Conservation (phyloP, 2,888 invertebrate species). For the Lithophane semibrunnea region DNA sequence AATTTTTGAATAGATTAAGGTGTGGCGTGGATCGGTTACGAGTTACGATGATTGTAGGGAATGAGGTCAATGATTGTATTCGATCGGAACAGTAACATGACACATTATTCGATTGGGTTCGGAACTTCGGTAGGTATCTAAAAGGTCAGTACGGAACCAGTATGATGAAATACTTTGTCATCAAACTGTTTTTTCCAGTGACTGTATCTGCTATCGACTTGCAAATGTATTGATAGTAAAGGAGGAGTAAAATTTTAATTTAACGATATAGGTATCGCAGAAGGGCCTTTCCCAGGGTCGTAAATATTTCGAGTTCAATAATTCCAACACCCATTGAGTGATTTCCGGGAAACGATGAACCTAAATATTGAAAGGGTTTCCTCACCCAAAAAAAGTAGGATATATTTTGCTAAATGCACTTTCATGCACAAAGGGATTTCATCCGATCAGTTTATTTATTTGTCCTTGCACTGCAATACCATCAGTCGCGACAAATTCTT, state of each 20-base stretch:
- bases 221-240: background rate
- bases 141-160: background rate
- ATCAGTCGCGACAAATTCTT: background rate
- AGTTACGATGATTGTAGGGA: constrained; percentile 9
- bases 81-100: constrained; percentile 14
- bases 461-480: background rate
- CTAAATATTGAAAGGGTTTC: background rate
- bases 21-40: constrained; percentile 25
- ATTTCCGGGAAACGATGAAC: constrained; percentile 6
- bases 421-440: background rate
- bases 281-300: no score
- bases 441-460: background rate
- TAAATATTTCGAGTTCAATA: background rate
- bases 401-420: constrained; percentile 5
- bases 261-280: background rate
- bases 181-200: background rate
- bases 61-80: constrained; percentile 27
- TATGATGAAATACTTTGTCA: background rate
- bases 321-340: constrained; percentile 10
- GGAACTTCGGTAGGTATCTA: background rate
- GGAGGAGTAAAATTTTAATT: background rate
- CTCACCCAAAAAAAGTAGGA: background rate
- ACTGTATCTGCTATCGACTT: background rate
- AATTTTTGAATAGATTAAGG: constrained; percentile 60
- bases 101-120: background rate